Base-by-base conservation (phyloP, 2,888 invertebrate genomes). In the Archips xylosteana region DNA sequence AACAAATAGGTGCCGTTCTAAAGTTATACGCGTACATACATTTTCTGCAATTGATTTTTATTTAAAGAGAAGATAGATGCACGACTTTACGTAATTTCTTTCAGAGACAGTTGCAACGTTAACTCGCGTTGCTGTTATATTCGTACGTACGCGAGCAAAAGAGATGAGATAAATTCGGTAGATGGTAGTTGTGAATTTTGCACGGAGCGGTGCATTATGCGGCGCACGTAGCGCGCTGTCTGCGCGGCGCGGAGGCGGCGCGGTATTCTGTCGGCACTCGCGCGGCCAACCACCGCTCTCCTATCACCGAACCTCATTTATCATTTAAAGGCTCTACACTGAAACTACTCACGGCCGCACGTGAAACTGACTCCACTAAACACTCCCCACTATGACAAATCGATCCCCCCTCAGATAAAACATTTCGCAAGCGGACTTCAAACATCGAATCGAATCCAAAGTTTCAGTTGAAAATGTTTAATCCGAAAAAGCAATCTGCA, bases 181-280 rank as follows among this genome's bases (percentile, higher is more conserved):
- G 87, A 84, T 90, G 89, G 90, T 91, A 91, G 92, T 92, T 91
- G 93, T 92, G 92, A 94, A 94, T 94, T 92, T 93, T 91, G 91
- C 87, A 92, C 89, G 85, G 89, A 86, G 84, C 82, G 83, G 85
- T 89, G 92, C 90, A 92, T 91, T 94, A 94, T 94, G 90, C 94
- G 86, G 91, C 84, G 92, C 94, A 94, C 94, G 94, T 94, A 92
- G 84, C 78, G 77, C 85, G 85, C 88, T 91, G 92, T 92, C 91
- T 91, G 91, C 91, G 87, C 87, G 84, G 76, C 76, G 81, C 83
- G 83, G 80, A 79, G 81, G 79, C 82, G 82, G 83, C 82, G 83
- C 83, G 82, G 87, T 85, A 85, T 85, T 85, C 86, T 82, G 82
- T 82, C 83, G 84, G 80, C 82, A 82, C 78, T 78, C 81, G 78